A percentile compares a stretch with the other conserved stretches of the same genome.
Evolutionary conservation across 2,113 vertebrate species (phyloP).

Genomic region (Calyptomena viridis): DNA sequence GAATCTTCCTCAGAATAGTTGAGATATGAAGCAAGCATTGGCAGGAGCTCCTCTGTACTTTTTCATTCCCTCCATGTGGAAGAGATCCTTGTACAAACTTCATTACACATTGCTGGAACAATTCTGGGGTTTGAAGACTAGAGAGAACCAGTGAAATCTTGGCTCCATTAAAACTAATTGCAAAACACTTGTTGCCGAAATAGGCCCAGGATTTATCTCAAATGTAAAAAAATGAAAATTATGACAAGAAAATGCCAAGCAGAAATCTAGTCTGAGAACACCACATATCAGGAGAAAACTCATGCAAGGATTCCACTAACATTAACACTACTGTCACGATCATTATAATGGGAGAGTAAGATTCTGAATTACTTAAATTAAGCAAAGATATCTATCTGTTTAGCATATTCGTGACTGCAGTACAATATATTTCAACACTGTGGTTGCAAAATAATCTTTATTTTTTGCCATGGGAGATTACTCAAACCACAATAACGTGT

Average conservation of each 20-base stretch:
- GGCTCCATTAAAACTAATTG: conserved; percentile 28
- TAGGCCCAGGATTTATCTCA: neutral
- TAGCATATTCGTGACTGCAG: neutral
- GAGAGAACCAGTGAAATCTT: conserved; percentile 8
- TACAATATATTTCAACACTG: conserved; percentile 31
- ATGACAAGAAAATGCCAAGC: neutral
- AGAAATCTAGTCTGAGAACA: neutral
- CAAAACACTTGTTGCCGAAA: conserved; percentile 41
- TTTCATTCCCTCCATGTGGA: neutral
- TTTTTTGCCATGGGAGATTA: conserved; percentile 47
- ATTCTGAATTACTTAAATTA: conserved; percentile 8
- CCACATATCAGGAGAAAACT: neutral
- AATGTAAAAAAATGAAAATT: neutral
- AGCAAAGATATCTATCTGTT: conserved; percentile 28
- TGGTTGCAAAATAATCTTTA: conserved; percentile 38
- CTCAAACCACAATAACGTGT: neutral
- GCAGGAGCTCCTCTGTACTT: neutral
- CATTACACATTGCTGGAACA: neutral
- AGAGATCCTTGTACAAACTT: neutral
- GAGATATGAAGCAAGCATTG: neutral
- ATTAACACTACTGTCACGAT: neutral
- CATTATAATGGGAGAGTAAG: neutral
- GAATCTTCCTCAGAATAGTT: neutral
- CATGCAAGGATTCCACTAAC: neutral
- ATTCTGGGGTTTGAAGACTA: neutral